These are phyloP conservation scores for Pseudomugil gertrudae DNA, from an alignment of 2,797 vertebrate species.

Conservation along the genomic window DNA sequence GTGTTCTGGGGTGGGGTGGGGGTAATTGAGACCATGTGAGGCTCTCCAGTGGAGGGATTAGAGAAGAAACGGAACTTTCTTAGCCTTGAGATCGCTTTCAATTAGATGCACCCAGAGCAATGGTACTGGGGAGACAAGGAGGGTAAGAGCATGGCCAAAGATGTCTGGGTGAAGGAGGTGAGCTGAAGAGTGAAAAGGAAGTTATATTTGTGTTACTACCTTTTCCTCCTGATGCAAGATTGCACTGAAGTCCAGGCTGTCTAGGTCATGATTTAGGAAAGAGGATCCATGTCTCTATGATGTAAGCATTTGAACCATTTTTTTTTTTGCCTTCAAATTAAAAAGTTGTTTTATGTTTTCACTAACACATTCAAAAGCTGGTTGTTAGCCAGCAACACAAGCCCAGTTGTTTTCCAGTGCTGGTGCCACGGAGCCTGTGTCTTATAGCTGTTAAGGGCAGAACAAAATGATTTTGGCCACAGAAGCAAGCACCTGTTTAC, in stretches of 20 bases:
- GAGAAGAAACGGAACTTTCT: conserved; percentile 95
- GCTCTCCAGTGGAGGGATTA: conserved; percentile 93
- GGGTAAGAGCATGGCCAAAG: conserved; percentile 76
- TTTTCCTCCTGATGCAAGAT: conserved; percentile 53
- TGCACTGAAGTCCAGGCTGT: conserved; percentile 64
- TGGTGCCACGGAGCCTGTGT: background rate
- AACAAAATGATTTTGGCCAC: background rate
- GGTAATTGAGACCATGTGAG: conserved; percentile 99
- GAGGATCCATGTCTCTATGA: conserved; percentile 67
- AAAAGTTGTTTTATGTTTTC: background rate
- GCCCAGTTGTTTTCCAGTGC: background rate
- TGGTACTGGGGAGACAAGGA: conserved; percentile 84
- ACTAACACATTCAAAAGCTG: background rate
- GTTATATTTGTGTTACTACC: conserved; percentile 76
- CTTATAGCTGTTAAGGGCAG: background rate
- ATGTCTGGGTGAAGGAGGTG: conserved; percentile 42
- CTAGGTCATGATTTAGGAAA: conserved; percentile 77
- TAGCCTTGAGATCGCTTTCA: conserved; percentile 95
- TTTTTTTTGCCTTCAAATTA: background rate
- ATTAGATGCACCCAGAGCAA: conserved; percentile 98
- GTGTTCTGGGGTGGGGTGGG: conserved; percentile 73
- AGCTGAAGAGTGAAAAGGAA: conserved; percentile 61
- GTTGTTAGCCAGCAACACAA: too few relatives aligned
- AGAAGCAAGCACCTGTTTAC: background rate
- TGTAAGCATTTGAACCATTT: conserved; percentile 9